Base-by-base conservation (phyloP, 2,797 vertebrate genomes). In the Hirundo rustica region DNA sequence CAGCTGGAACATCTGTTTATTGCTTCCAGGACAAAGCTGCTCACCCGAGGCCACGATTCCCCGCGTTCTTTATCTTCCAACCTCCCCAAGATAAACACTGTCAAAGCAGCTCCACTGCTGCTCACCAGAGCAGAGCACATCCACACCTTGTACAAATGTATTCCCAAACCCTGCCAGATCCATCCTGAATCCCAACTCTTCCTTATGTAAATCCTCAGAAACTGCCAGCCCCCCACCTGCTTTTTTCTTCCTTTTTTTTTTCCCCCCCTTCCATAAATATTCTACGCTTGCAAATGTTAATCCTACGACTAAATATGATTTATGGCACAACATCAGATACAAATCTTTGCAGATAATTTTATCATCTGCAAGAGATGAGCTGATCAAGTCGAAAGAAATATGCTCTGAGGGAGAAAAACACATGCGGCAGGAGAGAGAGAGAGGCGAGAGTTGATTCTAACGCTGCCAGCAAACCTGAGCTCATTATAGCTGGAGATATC, bases 321-420 rank as follows among this genome's bases (percentile, higher is more conserved):
- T 93, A 92, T 75, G 86, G 44, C 83, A 51, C 51, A 94, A 85
- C 79, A 92, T 83, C 88, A 89, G 84, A 42, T 55, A 91, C 47
- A 78, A 70, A 89, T 96, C 85, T 90, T 93, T 55, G 87, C 78
- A 83, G 92, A 91, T 96, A 91, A 92, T 95, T 93, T 91, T 94
- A 94, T 96, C 87, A 92, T 68, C 92, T 94, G 85, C 87, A 80
- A 82, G 89, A 92, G 78, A 92, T 71, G 86, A 95, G 86, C 86
- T 92, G 91, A 89, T 91, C 65, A 68, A 93, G 85, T 58, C 48
- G 68, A 85, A 91, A 95, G 61, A 91, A 94, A 94, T 80, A 74
- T 12, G 89, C 68, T 94, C 73, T 16, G 23, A 55, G 92, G 87
- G 87, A 38, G 47, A 81, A 88, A 91, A 95, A 30, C 29, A 76